A percentile compares a stretch with the other conserved stretches of the same genome.
Conservation (phyloP, 1,140 invertebrate species). For the Trigoniulus corallinus region DNA sequence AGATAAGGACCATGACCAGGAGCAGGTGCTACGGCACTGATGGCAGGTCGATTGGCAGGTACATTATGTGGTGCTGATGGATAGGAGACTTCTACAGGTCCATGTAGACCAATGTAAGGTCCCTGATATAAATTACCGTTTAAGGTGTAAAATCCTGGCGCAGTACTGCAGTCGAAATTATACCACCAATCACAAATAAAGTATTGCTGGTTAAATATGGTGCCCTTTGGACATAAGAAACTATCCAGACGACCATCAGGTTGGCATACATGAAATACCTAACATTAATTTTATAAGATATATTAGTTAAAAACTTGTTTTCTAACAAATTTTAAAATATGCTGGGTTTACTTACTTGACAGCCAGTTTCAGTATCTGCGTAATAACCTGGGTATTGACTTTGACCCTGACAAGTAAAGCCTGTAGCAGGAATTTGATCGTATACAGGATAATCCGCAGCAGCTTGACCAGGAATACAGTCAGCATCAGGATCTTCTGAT, state of each 20-base stretch:
- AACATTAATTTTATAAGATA: not conserved
- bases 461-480: slow-evolving; percentile 10
- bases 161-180: slow-evolving; percentile 15
- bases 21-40: too few species aligned
- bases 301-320: not conserved
- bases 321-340: not conserved
- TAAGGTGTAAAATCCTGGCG: slow-evolving; percentile 39
- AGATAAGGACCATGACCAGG: too few species aligned
- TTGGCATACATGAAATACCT: slow-evolving; percentile 28
- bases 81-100: too few species aligned
- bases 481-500: slow-evolving; percentile 9
- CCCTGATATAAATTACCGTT: slow-evolving; percentile 46
- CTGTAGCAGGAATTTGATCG: slow-evolving; percentile 15
- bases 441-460: slow-evolving; percentile 9
- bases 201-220: slow-evolving; percentile 15
- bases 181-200: slow-evolving; percentile 19
- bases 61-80: too few species aligned
- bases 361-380: slow-evolving; percentile 15
- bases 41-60: too few species aligned
- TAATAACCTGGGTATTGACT: slow-evolving; percentile 23
- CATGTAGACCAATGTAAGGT: too few species aligned
- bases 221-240: slow-evolving; percentile 18
- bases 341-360: slow-evolving; percentile 14
- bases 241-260: slow-evolving; percentile 54
- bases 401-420: slow-evolving; percentile 15